A percentile compares a stretch with the other conserved stretches of the same genome.
Conservation (phyloP, 2,113 vertebrate species). For the Corythoichthys haematopterus region DNA sequence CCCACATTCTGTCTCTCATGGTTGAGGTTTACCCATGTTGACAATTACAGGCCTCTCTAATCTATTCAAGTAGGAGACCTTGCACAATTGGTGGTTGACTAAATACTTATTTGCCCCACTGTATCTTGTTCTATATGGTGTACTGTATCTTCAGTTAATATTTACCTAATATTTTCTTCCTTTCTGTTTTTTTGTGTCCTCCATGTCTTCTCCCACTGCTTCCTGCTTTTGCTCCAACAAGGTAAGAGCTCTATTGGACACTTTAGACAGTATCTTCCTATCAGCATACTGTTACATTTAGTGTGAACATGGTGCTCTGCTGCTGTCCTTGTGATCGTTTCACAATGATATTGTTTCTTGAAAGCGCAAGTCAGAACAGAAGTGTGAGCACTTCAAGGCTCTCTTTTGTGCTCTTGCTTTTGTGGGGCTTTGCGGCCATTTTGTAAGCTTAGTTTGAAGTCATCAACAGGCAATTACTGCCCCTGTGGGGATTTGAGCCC, state of each 20-base stretch:
- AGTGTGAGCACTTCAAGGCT: conserved; percentile 10
- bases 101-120: too few species aligned
- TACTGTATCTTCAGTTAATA: too few species aligned
- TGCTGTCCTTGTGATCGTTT: conserved; percentile 1
- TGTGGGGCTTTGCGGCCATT: conserved; percentile 15
- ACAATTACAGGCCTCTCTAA: too few species aligned
- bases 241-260: conserved; percentile 49
- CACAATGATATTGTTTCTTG: conserved; percentile 6
- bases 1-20: too few species aligned
- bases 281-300: conserved; percentile 25
- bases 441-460: conserved; percentile 16
- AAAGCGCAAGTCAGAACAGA: conserved; percentile 7
- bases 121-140: too few species aligned
- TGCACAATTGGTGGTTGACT: too few species aligned
- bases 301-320: neutral
- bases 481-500: conserved; percentile 28
- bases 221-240: conserved; percentile 34
- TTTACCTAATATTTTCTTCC: neutral
- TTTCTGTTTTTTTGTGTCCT: neutral
- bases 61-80: too few species aligned
- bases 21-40: too few species aligned
- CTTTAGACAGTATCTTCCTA: conserved; percentile 18
- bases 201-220: neutral
- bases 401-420: conserved; percentile 1
- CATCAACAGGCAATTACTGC: conserved; percentile 21